Base-by-base conservation (phyloP, 2,888 invertebrate species). In the Eumacrocentrus americanus region DNA sequence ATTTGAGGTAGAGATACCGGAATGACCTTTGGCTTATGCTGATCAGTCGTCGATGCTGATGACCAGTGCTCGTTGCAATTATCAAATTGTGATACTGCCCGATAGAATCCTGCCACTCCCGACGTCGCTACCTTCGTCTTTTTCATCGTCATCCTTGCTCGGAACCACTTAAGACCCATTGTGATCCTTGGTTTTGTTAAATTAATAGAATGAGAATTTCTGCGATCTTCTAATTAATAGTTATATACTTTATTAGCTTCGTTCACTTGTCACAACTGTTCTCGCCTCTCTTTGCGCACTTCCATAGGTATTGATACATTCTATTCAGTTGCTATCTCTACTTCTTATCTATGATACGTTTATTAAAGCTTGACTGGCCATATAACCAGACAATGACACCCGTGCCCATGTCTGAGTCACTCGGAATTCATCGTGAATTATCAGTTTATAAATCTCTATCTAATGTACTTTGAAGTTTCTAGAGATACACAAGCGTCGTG, bases 101-200 rank as follows among this genome's bases (percentile, higher is more conserved):
- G 63, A 60, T 76, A 76, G 58, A 68, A 66, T 58, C 71, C 70
- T n/a, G 67, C 57, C 22, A 48, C 52, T 22, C 62, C 60, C 16
- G 57, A 56, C 22, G 58, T 23, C 23, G 51, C 44, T 18, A 44
- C 55, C 6, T 65, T 59, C 35, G 55, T 25, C 60, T 63, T 64
- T 16, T 69, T 66, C 34, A 81, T 70, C 9, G 62, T 68, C 48
- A 82, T 66, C 9, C 82, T 79, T 22, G 82, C 83, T 47, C 82
- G 81, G 70, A 85, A 85, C 77, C 83, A 82, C 72, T 81, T 83
- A 12, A 84, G 71, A 2, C 69, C 75, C 75, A 75, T 75, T 25
- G 63, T 62, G n/a, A n/a, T 38, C 18, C 11, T 20, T 46, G 2
- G 2, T 42, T 9, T 2, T 20, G 9, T 18, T 11, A 2, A 9